Evolutionary conservation across 2,888 invertebrate species (phyloP), one percentile per base, ranked within the genome.

Genomic region (Aricia artaxerxes): DNA sequence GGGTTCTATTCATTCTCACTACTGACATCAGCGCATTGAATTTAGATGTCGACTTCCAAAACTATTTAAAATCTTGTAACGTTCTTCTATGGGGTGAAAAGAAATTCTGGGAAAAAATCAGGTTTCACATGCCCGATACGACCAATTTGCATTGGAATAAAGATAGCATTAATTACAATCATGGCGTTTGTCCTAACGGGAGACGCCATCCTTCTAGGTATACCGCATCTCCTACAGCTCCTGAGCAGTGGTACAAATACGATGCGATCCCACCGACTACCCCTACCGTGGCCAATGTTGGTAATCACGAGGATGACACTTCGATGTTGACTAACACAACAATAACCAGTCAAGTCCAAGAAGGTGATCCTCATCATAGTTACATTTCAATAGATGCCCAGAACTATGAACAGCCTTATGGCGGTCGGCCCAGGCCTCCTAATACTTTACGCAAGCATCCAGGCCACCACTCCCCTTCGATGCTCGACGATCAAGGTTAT

Each of bases 61-160:
- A 95, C 79, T 95, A 97, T 82, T 93, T 97, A 81, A 96, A 96
- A 86, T 96, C 96, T 86, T 96, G 97, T 93, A 95, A 96, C 61
- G 96, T 96, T 78, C 95, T 97, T 83, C 95, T 97, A 83, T 97
- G 97, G 96, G 97, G 97, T 82, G 98, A 98, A 90, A 97, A 97
- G 85, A 95, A 97, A 85, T 98, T 98, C 93, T 98, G 98, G 98
- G 97, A 97, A 85, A 98, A 98, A 91, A 95, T 98, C 82, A 95
- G 97, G 82, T 96, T 95, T 92, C 96, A 97, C 79, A 96, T 98
- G 96, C 98, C 98, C 81, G 98, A 98, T 84, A 94, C 95, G 83
- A 93, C 95, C 79, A 96, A 95, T 87, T 94, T 96, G 84, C 95
- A 95, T 86, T 96, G 95, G 94, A 96, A 96, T 87, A 95, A 95